A percentile compares a stretch with the other conserved stretches of the same genome.
Evolutionary conservation across 2,113 vertebrate species (phyloP).

Genomic region (Halichoerus grypus): DNA sequence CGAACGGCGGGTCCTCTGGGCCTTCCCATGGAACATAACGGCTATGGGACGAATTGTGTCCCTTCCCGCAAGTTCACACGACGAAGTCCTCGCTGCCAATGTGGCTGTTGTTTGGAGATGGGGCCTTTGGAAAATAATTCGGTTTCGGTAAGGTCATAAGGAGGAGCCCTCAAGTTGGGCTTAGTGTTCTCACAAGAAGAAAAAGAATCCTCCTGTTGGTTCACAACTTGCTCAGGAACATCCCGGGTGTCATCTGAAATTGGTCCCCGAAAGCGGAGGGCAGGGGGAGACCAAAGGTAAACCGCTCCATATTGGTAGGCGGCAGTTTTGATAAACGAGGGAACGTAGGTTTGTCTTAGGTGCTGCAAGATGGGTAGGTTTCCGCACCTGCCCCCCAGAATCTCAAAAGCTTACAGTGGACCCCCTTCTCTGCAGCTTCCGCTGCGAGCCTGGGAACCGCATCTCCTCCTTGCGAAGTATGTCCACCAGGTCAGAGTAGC

Average conservation of each 20-base stretch:
- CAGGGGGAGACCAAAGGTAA: not conserved
- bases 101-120: not conserved
- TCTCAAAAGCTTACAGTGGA: not conserved
- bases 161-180: not conserved
- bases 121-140: not conserved
- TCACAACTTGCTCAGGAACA: not conserved
- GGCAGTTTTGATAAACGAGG: not conserved
- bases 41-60: not conserved
- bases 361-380: not conserved
- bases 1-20: not conserved
- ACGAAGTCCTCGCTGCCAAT: not conserved
- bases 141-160: not conserved
- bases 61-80: not conserved
- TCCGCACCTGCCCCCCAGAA: not conserved
- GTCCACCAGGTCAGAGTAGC: not conserved
- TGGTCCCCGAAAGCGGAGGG: not conserved
- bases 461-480: no score
- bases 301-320: not conserved
- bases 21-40: not conserved
- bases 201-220: not conserved
- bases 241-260: not conserved
- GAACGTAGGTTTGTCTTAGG: not conserved
- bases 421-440: not conserved
- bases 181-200: not conserved
- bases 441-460: no score